Evolutionary conservation across 2,888 invertebrate genomes (phyloP).

Genomic region (Aphodius granarius): DNA sequence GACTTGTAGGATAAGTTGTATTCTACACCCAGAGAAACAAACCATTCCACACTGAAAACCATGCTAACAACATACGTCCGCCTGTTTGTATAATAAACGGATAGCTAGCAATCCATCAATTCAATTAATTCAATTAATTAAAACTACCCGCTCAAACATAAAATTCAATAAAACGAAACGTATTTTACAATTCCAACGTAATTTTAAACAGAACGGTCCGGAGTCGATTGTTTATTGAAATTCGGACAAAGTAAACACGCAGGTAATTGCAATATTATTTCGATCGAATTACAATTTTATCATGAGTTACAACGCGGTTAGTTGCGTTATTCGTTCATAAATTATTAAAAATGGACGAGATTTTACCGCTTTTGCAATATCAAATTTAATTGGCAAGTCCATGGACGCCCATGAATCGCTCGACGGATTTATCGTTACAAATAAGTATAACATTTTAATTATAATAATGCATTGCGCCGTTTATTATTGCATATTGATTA

Average conservation of each 20-base stretch:
- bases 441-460: neutral
- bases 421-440: neutral
- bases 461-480: neutral
- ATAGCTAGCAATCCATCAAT: neutral
- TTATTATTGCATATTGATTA: too few species aligned
- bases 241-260: neutral
- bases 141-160: neutral
- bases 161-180: neutral
- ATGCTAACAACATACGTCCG: neutral
- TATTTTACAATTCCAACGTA: neutral
- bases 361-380: neutral
- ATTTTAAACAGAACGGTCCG: neutral
- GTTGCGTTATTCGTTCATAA: neutral
- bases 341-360: neutral
- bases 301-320: neutral
- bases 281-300: neutral
- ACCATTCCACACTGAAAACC: neutral
- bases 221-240: neutral
- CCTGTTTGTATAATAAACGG: neutral
- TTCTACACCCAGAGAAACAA: neutral
- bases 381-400: neutral
- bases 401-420: neutral
- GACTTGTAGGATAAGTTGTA: neutral
- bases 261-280: neutral
- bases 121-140: neutral